Percentiles rank a stretch among this genome's conserved stretches.
Conservation (phyloP, 2,113 vertebrate species). For the Mugil cephalus region DNA sequence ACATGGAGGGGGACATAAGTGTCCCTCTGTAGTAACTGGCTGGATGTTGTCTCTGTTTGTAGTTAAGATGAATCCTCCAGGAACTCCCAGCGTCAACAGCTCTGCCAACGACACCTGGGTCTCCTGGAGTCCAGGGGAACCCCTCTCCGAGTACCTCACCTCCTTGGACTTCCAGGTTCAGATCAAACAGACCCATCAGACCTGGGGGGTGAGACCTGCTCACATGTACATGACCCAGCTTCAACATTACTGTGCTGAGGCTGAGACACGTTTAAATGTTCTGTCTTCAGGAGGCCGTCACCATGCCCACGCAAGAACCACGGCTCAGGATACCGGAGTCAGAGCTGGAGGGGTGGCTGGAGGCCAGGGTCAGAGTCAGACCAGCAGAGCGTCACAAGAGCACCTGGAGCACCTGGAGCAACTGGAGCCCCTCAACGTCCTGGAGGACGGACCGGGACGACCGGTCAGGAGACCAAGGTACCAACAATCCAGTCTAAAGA, state of each 20-base stretch:
- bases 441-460: slow-evolving; percentile 30
- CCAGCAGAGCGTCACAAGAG: fast-evolving
- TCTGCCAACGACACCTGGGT: slow-evolving; percentile 37
- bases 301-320: fast-evolving
- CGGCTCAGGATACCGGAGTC: not conserved
- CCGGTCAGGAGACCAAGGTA: not conserved
- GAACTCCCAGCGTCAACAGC: slow-evolving; percentile 45
- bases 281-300: slow-evolving; percentile 34
- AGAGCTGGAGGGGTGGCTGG: slow-evolving; percentile 7
- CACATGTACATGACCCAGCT: not conserved
- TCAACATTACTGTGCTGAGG: not conserved
- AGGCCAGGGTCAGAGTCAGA: slow-evolving; percentile 75
- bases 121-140: slow-evolving; percentile 60
- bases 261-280: no score
- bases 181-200: slow-evolving; percentile 43
- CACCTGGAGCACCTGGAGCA: slow-evolving; percentile 64
- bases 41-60: not conserved
- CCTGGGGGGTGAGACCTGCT: slow-evolving; percentile 62
- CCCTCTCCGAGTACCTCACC: fast-evolving
- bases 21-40: no score
- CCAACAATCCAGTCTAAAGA: no score
- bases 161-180: slow-evolving; percentile 61
- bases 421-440: slow-evolving; percentile 76
- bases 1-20: no score
- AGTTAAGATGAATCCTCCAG: slow-evolving; percentile 80